Evolutionary conservation across 2,113 vertebrate species (phyloP).

Genomic region (Dipodomys merriami): DNA sequence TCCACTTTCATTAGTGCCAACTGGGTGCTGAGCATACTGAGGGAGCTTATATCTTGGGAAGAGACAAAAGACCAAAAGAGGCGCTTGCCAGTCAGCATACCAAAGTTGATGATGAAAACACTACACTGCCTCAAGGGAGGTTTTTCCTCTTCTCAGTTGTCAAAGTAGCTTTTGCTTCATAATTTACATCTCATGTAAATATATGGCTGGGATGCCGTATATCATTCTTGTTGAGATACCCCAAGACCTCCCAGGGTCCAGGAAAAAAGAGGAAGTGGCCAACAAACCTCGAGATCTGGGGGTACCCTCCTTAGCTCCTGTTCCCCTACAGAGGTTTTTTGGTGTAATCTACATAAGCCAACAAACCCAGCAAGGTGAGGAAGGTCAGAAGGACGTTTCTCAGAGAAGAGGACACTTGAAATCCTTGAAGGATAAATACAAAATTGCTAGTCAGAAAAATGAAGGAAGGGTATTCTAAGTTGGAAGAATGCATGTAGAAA

Average conservation of each 20-base stretch:
- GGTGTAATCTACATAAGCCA: not conserved
- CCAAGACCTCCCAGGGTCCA: not conserved
- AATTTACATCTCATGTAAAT: not conserved
- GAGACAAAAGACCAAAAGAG: not conserved
- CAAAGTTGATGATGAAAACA: not conserved
- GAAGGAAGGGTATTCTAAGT: not conserved
- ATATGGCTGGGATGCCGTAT: not conserved
- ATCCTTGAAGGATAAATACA: constrained; percentile 17
- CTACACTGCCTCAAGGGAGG: not conserved
- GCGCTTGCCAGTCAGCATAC: not conserved
- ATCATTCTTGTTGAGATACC: not conserved
- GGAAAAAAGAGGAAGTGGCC: not conserved
- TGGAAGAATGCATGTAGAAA: not conserved
- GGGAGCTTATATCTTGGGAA: not conserved
- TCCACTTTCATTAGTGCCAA: not conserved
- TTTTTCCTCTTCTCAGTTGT: not conserved
- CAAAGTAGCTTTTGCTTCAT: not conserved
- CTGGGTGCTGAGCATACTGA: not conserved
- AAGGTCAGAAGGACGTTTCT: not conserved
- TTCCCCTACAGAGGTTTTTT: not conserved
- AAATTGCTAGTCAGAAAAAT: constrained; percentile 28
- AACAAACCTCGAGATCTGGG: not conserved
- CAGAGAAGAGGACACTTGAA: not conserved
- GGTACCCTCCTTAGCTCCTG: not conserved
- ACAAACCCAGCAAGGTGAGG: not conserved